Conservation (phyloP, 2,797 vertebrate species). For the Nannoperca obscura region DNA sequence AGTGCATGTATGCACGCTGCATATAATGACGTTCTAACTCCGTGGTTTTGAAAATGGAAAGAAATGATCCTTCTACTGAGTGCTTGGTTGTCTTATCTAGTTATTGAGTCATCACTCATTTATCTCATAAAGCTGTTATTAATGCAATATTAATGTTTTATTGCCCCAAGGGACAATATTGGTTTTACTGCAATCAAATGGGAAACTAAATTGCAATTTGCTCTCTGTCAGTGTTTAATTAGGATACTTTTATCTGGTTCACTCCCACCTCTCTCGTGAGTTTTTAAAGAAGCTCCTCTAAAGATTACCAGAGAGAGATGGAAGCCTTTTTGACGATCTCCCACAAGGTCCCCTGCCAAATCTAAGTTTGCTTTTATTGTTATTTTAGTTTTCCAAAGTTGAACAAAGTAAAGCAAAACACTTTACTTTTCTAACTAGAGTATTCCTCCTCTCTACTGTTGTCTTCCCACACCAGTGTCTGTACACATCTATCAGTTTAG, state of each 20-base stretch:
- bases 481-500: neutral
- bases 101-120: conserved; percentile 58
- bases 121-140: conserved; percentile 36
- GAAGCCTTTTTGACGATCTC: neutral
- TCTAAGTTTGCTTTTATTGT: neutral
- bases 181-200: conserved; percentile 29
- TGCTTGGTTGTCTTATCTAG: conserved; percentile 37
- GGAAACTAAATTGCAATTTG: conserved; percentile 45
- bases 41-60: conserved; percentile 49
- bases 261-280: conserved; percentile 15
- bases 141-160: conserved; percentile 39
- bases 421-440: neutral
- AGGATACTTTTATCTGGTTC: conserved; percentile 27
- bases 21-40: conserved; percentile 40
- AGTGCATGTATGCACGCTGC: conserved; percentile 33
- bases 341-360: neutral
- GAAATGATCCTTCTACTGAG: conserved; percentile 45
- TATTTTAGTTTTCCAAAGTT: neutral
- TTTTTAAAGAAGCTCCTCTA: conserved; percentile 21
- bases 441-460: neutral
- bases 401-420: neutral
- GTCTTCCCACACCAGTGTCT: neutral
- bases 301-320: neutral
- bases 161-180: conserved; percentile 9
- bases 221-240: conserved; percentile 29